A percentile compares a stretch with the other conserved stretches of the same genome.
Conservation (phyloP, 2,888 invertebrate species). For the Macaria liturata region DNA sequence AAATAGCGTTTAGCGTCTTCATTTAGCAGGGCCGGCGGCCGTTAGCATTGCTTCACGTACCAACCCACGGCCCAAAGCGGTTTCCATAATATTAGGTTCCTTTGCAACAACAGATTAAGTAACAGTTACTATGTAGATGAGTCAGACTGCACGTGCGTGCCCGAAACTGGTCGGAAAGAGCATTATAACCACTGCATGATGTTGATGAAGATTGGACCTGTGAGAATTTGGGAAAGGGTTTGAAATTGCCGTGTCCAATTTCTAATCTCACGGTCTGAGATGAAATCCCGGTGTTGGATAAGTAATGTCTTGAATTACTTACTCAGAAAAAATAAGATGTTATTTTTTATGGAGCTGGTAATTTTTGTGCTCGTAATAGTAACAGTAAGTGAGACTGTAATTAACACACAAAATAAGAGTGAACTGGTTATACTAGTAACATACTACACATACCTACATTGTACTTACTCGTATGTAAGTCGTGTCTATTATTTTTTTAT, state of each 20-base stretch:
- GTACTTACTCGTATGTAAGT: too few species aligned
- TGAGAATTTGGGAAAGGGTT: conserved; percentile 22
- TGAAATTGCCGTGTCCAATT: conserved; percentile 22
- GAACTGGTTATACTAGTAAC: too few species aligned
- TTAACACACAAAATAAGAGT: too few species aligned
- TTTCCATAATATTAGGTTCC: conserved; percentile 31
- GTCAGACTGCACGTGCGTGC: conserved; percentile 32
- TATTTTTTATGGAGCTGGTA: too few species aligned
- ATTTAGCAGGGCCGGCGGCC: conserved; percentile 17
- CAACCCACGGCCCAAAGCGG: conserved; percentile 28
- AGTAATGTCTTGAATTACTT: too few species aligned
- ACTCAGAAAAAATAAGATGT: too few species aligned
- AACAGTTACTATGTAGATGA: conserved; percentile 28
- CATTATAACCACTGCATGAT: conserved; percentile 21
- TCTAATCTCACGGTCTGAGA: conserved; percentile 13
- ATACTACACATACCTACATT: too few species aligned
- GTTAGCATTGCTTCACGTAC: conserved; percentile 34
- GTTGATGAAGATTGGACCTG: conserved; percentile 23
- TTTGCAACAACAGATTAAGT: conserved; percentile 25
- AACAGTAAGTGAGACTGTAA: too few species aligned
- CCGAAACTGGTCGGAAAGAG: conserved; percentile 27
- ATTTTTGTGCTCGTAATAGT: too few species aligned
- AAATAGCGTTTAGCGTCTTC: conserved; percentile 28
- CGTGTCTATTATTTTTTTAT: too few species aligned
- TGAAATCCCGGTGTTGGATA: neutral